Conservation (phyloP, 2,797 vertebrate species). For the Crypturellus tataupa region DNA sequence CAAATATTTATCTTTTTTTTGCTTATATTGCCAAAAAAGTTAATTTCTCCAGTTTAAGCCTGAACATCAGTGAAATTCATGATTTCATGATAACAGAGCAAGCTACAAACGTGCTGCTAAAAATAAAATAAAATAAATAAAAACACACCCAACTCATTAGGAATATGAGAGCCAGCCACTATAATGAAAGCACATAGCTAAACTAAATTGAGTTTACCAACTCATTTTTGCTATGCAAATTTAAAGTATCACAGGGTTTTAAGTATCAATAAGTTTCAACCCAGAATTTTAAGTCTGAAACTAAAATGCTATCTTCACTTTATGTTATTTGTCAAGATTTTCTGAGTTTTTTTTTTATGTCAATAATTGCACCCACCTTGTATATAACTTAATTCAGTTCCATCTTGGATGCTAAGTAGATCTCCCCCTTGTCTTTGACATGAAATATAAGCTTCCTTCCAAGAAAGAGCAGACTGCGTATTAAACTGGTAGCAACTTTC, state of each 20-base stretch:
- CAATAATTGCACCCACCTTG: constrained; percentile 77
- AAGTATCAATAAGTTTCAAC: not conserved
- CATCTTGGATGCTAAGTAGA: constrained; percentile 87
- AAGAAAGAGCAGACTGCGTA: constrained; percentile 85
- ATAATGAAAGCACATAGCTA: not conserved
- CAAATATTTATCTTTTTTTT: not conserved
- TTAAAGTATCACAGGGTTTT: not conserved
- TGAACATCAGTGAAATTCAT: not conserved
- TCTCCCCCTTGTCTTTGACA: constrained; percentile 93
- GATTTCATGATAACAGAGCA: not conserved
- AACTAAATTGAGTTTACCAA: not conserved
- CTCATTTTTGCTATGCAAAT: not conserved
- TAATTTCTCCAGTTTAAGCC: not conserved
- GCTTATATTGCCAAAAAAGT: not conserved
- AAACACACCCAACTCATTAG: not conserved
- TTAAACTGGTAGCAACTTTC: constrained; percentile 93
- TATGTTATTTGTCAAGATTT: not conserved
- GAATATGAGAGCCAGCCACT: not conserved
- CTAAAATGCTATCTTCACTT: not conserved
- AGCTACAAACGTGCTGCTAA: not conserved
- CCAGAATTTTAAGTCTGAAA: not conserved
- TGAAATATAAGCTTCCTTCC: constrained; percentile 92
- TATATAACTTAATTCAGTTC: constrained; percentile 80
- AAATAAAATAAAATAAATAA: not conserved
- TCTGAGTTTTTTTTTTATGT: rapidly evolving